Base-by-base conservation (phyloP, 2,113 vertebrate species). In the Delphinus delphis region DNA sequence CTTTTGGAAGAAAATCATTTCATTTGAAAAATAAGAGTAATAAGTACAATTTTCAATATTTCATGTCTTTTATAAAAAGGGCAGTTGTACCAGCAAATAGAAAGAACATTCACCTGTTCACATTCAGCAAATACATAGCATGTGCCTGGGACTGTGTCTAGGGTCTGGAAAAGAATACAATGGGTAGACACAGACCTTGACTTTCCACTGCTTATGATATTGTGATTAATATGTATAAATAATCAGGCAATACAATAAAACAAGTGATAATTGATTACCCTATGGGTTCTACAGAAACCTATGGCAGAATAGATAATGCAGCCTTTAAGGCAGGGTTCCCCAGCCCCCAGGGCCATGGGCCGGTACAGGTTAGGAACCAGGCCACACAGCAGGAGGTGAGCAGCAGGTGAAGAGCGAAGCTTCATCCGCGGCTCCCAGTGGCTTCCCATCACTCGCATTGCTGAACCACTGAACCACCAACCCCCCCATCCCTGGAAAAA, bases 1-100 rank as follows among this genome's bases (percentile, higher is more conserved):
- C 68, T 85, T 95, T 90, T 63, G 33, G 67, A 86, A n/a, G 31
- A 65, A 95, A 95, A 28, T 11, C 0, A 71, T 47, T 79, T 79
- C 26, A 73, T 53, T 25, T 28, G 47, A 20, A 81, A 93, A 87
- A 65, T 80, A 41, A 95, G 58, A 58, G 25, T 18, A 94, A 38
- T 6, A 91, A 23, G 5, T 62, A 74, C 58, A 85, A 50, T 76
- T 82, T 31, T 81, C 14, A 80, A 50, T 25, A 63, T 79, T 62
- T 25, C 9, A 83, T 88, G 36, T 9, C 4, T 85, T 63, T 41
- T 92, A 63, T 85, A 70, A 79, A 77, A 93, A 53, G 18, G 36
- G 1, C 3, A 90, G 25, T 20, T 76, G 15, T 36, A 73, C 26
- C 7, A 85, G 17, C 10, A 93, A 91, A 68, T 38, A 81, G 2